Base-by-base conservation (phyloP, 2,797 vertebrate species). In the Sciaenops ocellatus region DNA sequence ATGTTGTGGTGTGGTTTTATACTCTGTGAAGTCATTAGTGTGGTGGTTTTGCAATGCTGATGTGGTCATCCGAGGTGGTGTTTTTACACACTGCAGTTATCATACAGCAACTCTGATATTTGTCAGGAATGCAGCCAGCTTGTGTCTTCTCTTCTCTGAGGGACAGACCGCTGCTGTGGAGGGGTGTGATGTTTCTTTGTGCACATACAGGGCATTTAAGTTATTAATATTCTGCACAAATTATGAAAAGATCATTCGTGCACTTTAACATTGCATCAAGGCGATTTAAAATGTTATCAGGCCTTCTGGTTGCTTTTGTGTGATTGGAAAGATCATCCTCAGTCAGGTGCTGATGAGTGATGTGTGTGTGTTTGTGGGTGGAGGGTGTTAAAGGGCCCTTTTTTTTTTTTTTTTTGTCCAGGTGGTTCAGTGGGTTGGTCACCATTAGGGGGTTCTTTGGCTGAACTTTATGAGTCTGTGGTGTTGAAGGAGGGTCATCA, bases 1-100 rank as follows among this genome's bases (percentile, higher is more conserved):
- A 68, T 80, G 80, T 85, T 69, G 79, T 76, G 78, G 87, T 87
- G 60, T 81, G 82, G 73, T 78, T 85, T 88, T 86, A 51, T 67
- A 73, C 63, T 64, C 48, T 63, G 34, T 76, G 63, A 73, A 82
- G 82, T 83, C 62, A 79, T 86, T 79, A 80, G 72, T 38, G 73
- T 46, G 30, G 65, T 54, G 72, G 69, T 69, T 79, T 77, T 73
- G 67, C 69, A 78, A 46, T 80, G 68, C 46, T 41, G 60, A 61
- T 80, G 76, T 77, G 70, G 79, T 79, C 82, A 80, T 57, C 42
- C n/a, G 68, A 76, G 74, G 74, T 52, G 41, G 44, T 82, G 18
- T 71, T 78, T 38, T 38, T 50, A 54, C 30, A 80, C 46, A 6
- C 24, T 48, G 47, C 65, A n/a, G 60, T 16, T 17, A 12, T 60